phyloP scores from a whole-genome alignment of 2,888 invertebrate genomes.

The Leuctra nigra region DNA sequence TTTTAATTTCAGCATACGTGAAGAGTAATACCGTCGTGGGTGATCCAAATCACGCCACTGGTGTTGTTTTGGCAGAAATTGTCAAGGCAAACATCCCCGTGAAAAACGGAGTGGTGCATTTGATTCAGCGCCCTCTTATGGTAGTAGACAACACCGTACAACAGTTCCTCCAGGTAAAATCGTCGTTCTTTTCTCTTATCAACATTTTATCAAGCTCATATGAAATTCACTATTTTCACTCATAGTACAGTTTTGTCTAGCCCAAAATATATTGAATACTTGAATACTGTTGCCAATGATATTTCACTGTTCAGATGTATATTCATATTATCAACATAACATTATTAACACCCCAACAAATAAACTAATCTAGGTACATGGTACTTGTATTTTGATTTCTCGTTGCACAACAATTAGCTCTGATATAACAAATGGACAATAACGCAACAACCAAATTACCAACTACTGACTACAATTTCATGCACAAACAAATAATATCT shows the following conservation, averaged over 20 bases:
- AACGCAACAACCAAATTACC: too few species aligned
- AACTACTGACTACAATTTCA: too few species aligned
- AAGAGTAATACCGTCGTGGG: constrained; percentile 77
- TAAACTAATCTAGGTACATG: too few species aligned
- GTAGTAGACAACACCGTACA: constrained; percentile 83
- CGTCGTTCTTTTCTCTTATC: neutral
- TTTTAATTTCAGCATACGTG: constrained; percentile 60
- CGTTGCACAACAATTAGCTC: too few species aligned
- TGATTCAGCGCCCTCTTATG: constrained; percentile 87
- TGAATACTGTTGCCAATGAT: too few species aligned
- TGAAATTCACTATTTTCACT: neutral
- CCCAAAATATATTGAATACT: too few species aligned
- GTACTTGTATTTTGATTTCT: too few species aligned
- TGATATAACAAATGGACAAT: too few species aligned
- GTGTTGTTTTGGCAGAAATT: constrained; percentile 82
- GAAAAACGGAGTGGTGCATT: constrained; percentile 86
- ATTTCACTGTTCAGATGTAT: too few species aligned
- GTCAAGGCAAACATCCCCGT: constrained; percentile 87
- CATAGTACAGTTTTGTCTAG: neutral
- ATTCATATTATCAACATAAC: too few species aligned
- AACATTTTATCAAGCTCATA: too few species aligned
- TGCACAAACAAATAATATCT: constrained; percentile 27
- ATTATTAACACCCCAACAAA: too few species aligned
- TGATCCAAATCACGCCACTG: constrained; percentile 68
- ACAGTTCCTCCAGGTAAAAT: constrained; percentile 73